These are phyloP conservation scores for Stegophylla sp. DNA, from an alignment of 2,888 invertebrate species.

Conservation along the genomic window DNA sequence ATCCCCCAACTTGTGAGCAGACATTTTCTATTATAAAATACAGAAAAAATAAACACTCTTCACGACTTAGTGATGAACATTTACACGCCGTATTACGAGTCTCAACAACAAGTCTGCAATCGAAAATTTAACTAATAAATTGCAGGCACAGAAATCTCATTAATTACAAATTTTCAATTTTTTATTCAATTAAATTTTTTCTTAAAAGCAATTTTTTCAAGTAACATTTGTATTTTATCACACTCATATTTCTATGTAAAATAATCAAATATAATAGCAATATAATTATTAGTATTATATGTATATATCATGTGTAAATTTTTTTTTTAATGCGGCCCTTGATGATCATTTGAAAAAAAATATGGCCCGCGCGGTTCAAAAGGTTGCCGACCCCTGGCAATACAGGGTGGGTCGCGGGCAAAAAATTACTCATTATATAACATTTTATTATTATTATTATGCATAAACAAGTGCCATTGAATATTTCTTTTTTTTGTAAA, in stretches of 20 bases:
- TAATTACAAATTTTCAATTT: conserved; percentile 25
- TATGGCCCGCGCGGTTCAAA: no score
- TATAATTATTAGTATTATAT: no score
- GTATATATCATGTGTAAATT: not conserved
- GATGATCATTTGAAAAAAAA: no score
- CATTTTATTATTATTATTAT: no score
- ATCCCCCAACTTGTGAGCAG: no score
- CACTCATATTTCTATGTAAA: conserved; percentile 1
- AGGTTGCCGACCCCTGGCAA: no score
- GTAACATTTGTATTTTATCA: not conserved
- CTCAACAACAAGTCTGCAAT: conserved; percentile 25
- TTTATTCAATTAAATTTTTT: conserved; percentile 36
- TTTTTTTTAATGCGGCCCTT: not conserved
- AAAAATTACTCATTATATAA: no score
- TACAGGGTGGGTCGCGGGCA: no score
- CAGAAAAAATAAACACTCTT: no score
- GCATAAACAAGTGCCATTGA: no score
- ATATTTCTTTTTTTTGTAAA: no score
- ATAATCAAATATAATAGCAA: not conserved
- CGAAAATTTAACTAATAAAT: conserved; percentile 23
- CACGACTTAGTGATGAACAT: not conserved
- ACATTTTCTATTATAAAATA: no score
- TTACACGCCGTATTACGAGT: conserved; percentile 17
- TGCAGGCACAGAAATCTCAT: conserved; percentile 22
- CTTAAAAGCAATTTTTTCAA: conserved; percentile 17